Evolutionary conservation across 2,888 invertebrate genomes (phyloP), one percentile per base, ranked within the genome.

Genomic region (Microdon myrmicae): DNA sequence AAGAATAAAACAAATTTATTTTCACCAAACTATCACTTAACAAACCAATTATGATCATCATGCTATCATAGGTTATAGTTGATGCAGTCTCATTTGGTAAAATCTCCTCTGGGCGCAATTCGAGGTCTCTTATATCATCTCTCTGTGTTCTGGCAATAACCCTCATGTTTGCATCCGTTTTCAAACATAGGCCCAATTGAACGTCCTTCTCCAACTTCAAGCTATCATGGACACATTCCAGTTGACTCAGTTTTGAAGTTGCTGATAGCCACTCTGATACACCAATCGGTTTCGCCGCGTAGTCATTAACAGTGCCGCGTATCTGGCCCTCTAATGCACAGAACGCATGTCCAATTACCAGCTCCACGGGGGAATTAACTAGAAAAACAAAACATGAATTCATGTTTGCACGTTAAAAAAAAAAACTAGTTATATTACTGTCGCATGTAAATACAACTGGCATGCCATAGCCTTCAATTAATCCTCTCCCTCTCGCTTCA

Each of bases 161-260:
- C 72, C 85, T 80, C 67, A 87, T 84, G 64, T 89, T 86, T 47
- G 86, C 85, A 67, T 87, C 85, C 20, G 83, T 82, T 69, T 90
- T 89, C 26, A 86, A 84, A 59, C 86, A 85, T 1, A 89, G 76
- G 39, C 85, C 87, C 59, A 92, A 77, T 23, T 85, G 82, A 2
- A 95, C 90, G 79, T 96, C 96, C 74, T 90, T 88, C 76, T 96
- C 96, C 72, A 96, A 80, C 74, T 96, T 95, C 53, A 96, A 89
- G 77, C 96, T 96, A 72, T 90, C 89, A 72, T 96, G 94, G 47
- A 96, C 90, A 76, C 96, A 96, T 77, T 94, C 94, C 77, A 96
- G 92, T 76, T 95, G 94, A 60, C 90, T 89, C 20, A 97, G 84
- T 7, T 86, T 85, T 22, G 92, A 91, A 43, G 92, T 90, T 8